Evolutionary conservation across 1,140 invertebrate genomes (phyloP), one percentile per base, ranked within the genome.

Genomic region (Euura saliciscinereae): DNA sequence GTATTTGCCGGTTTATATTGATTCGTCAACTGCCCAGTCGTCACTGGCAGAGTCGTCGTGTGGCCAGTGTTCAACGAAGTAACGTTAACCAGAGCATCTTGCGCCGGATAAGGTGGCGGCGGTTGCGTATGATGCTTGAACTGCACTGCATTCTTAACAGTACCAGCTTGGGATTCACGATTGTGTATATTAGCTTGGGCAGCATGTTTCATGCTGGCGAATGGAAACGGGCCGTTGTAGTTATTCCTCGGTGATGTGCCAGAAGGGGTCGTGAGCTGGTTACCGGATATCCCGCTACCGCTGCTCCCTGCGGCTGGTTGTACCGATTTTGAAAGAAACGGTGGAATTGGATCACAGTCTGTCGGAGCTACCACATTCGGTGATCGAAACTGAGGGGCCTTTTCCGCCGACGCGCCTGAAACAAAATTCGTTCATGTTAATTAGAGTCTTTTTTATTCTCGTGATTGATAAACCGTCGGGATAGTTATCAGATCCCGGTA

Each of bases 191-290:
- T 28, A 11, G 90, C 88, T 84, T 89, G 90, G 4, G 91, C 91
- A 68, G 95, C 95, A 81, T 96, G 95, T 69, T 94, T 95, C 95
- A 97, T 96, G 84, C 95, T 96, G 76, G 94, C 93, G 83, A 96
- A 97, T 13, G 95, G 95, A 86, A 94, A 96, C 78, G 91, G 91
- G 65, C 90, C 90, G 78, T 89, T 89, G 76, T 89, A 90, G 73
- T 84, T 85, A 73, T 79, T 92, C 87, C 87, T 87, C 79, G 84
- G 71, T 8, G 85, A 79, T 44, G 80, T 74, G 71, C 74, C 80
- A 2, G 85, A 75, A 71, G 83, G 79, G 7, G 76, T 73, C 45
- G 78, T 69, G 10, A 69, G 77, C 69, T 83, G 84, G 45, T 70
- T 80, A 44, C 79, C 78, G 10, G 81, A 66, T 8, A 78, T 69